Base-by-base conservation (phyloP, 2,888 invertebrate species). In the Idaea biselata region DNA sequence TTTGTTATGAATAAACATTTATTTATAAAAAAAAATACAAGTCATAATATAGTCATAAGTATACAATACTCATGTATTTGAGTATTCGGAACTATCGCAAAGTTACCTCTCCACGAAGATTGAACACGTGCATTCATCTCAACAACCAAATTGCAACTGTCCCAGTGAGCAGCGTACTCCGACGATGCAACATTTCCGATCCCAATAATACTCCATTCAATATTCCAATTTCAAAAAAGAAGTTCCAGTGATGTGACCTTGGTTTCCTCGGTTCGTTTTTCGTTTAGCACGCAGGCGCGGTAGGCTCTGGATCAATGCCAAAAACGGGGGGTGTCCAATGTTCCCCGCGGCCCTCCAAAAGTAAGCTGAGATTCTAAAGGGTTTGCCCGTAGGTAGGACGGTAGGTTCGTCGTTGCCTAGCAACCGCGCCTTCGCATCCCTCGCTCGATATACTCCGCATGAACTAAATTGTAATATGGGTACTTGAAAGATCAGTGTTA, bases 231-330 rank as follows among this genome's bases (percentile, higher is more conserved):
- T 80, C 82, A 88, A 91, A 91, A 92, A 92, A 89, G 90, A 88
- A 89, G 79, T 86, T 83, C 77, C 86, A 87, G 88, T 87, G 87
- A 86, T 86, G 89, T 91, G 91, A 92, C 91, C 91, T 92, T 91
- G 91, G 84, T 81, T 86, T 87, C 81, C 82, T 82, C 84, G 75
- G 81, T 84, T 88, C 90, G 88, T 89, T 90, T 91, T 91, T 90
- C 86, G 88, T 85, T 79, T 79, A 86, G 77, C 85, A 89, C 91
- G 91, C 91, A 90, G 86, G 91, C 91, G 91, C 91, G 89, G 69
- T 88, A 73, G 79, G 73, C 82, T 77, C 71, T 77, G 83, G 91
- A 91, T 91, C 91, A 89, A 91, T 91, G 91, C 88, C 91, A 91
- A 91, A 91, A 90, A 89, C 89, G 86, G 87, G 88, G 88, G 85